Conservation (phyloP, 2,888 invertebrate genomes). For the Phyllotreta cruciferae region DNA sequence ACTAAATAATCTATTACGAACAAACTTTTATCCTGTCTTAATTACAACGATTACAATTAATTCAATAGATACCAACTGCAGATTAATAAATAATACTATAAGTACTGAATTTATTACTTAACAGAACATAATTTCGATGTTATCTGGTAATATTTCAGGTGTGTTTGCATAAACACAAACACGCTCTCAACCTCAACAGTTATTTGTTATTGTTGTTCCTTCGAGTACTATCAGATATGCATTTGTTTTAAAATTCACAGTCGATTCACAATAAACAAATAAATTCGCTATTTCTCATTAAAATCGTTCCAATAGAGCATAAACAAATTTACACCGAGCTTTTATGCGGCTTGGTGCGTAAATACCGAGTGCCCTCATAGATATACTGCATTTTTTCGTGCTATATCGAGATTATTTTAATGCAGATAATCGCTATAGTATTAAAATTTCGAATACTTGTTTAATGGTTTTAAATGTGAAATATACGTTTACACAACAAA, state of each 20-base stretch:
- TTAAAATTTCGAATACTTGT: constrained; percentile 37
- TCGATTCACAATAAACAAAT: constrained; percentile 26
- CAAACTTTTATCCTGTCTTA: too few relatives aligned
- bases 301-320: constrained; percentile 44
- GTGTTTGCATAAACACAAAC: too few relatives aligned
- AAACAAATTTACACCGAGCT: constrained; percentile 38
- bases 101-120: too few relatives aligned
- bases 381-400: constrained; percentile 18
- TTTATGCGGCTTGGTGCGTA: not conserved
- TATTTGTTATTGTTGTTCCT: constrained; percentile 12
- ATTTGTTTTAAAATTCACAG: constrained; percentile 6
- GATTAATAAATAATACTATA: too few relatives aligned
- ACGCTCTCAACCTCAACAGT: not conserved
- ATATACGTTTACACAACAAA: constrained; percentile 7
- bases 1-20: too few relatives aligned
- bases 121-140: too few relatives aligned
- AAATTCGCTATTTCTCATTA: constrained; percentile 40
- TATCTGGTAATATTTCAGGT: too few relatives aligned
- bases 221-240: constrained; percentile 13
- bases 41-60: too few relatives aligned
- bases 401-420: constrained; percentile 39
- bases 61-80: too few relatives aligned
- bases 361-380: not conserved
- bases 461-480: constrained; percentile 25
- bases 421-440: constrained; percentile 43